phyloP scores from a whole-genome alignment of 2,797 vertebrate species.

The Pelochelys cantorii region DNA sequence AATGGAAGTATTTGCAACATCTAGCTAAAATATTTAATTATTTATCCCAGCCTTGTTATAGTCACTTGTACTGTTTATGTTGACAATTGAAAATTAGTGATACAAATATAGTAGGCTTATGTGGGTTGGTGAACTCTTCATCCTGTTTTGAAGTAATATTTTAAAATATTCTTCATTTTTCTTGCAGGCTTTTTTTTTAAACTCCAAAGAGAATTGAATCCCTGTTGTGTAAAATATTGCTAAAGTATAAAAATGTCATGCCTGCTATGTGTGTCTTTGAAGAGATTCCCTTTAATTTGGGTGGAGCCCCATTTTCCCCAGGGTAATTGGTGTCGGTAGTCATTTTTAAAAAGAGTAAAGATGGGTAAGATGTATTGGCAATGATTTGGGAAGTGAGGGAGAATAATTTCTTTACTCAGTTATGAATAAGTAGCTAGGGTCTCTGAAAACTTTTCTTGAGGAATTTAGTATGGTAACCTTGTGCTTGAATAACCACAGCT shows the following conservation, averaged over 20 bases:
- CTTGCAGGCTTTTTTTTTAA: background rate
- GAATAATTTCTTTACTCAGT: background rate
- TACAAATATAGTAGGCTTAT: background rate
- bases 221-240: background rate
- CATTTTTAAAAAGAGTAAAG: background rate
- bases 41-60: background rate
- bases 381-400: background rate
- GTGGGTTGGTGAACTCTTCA: slow-evolving; percentile 10
- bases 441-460: background rate
- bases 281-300: background rate
- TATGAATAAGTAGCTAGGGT: rapidly evolving
- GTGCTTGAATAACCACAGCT: background rate
- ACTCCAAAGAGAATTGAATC: background rate
- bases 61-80: background rate
- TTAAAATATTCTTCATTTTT: slow-evolving; percentile 9
- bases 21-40: background rate
- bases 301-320: background rate
- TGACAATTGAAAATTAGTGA: background rate
- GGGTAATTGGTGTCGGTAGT: background rate
- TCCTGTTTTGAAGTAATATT: slow-evolving; percentile 19
- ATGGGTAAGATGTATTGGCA: background rate
- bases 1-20: background rate
- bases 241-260: background rate
- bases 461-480: background rate
- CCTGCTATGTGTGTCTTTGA: background rate